Percentiles rank a stretch among this genome's conserved stretches.
These are phyloP conservation scores for Oscheius sp. DNA, from an alignment of 1,140 invertebrate genomes.

Conservation along the genomic window DNA sequence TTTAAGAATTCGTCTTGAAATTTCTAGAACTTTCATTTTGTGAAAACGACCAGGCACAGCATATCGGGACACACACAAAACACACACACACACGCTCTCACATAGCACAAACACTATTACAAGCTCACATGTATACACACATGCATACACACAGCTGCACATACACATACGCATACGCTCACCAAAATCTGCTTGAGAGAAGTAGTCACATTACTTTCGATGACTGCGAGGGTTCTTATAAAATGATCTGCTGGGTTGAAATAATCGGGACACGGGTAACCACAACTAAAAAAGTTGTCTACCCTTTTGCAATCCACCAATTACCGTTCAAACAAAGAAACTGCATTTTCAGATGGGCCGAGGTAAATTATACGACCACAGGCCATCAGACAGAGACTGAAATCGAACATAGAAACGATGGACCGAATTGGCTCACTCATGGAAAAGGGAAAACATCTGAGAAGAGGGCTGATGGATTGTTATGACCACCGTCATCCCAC, in stretches of 20 bases:
- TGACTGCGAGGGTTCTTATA: constrained; percentile 82
- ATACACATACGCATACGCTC: constrained; percentile 18
- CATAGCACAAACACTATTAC: no score
- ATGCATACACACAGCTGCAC: no score
- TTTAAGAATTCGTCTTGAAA: constrained; percentile 51
- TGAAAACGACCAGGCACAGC: no score
- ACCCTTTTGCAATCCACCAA: no score
- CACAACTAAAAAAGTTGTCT: constrained; percentile 61
- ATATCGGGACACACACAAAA: no score
- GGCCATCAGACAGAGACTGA: constrained; percentile 68
- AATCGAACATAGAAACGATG: background rate
- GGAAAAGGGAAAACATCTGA: constrained; percentile 85
- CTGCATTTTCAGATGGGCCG: constrained; percentile 72
- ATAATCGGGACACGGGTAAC: constrained; percentile 68
- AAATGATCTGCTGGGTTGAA: constrained; percentile 95
- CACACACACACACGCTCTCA: no score
- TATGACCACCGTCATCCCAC: constrained; percentile 83
- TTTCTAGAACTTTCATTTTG: constrained; percentile 66
- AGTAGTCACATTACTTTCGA: constrained; percentile 76
- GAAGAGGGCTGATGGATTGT: constrained; percentile 95
- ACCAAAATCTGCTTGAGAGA: constrained; percentile 60
- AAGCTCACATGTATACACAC: no score
- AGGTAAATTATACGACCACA: constrained; percentile 87
- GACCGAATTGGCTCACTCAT: constrained; percentile 61
- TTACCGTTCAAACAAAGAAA: constrained; percentile 72